Percentiles rank a stretch among this genome's conserved stretches.
These are phyloP conservation scores for Phenganax subtilis DNA, from an alignment of 92 coral and sea anemone species.

Conservation along the genomic window DNA sequence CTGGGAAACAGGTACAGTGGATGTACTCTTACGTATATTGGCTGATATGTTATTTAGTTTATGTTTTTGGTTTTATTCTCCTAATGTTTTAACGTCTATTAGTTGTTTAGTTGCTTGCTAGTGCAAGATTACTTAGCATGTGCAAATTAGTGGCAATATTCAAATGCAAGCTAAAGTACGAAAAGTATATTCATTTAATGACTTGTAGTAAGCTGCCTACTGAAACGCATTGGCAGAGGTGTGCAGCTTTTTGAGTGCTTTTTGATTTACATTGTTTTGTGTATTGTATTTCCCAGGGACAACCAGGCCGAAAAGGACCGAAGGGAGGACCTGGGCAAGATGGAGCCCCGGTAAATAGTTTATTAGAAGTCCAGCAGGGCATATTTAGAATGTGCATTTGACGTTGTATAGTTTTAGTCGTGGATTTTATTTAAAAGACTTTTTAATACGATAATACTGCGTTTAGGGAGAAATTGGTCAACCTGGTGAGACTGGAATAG, in stretches of 20 bases:
- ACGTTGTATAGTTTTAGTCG: not conserved
- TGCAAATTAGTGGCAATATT: too few relatives aligned
- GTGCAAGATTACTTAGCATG: too few relatives aligned
- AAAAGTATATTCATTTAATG: too few relatives aligned
- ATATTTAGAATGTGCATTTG: too few relatives aligned
- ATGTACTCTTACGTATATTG: not conserved
- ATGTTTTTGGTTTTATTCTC: too few relatives aligned
- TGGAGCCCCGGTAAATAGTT: conserved; percentile 1
- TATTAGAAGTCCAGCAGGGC: not conserved
- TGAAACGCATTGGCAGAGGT: not conserved
- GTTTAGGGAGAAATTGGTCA: conserved; percentile 3
- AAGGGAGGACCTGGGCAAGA: conserved; percentile 11
- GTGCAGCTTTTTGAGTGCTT: not conserved
- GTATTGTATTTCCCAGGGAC: not conserved
- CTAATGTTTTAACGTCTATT: too few relatives aligned
- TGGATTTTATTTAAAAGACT: too few relatives aligned
- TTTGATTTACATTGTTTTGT: not conserved
- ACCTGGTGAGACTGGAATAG: conserved; percentile 29
- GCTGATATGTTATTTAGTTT: too few relatives aligned
- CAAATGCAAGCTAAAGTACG: too few relatives aligned
- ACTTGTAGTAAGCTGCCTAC: not conserved
- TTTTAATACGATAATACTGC: too few relatives aligned
- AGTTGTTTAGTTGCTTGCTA: too few relatives aligned
- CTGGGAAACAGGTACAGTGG: not conserved
- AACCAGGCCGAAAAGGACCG: not conserved